phyloP scores from a whole-genome alignment of 2,888 invertebrate species.

The Zhengitettix transpicula region DNA sequence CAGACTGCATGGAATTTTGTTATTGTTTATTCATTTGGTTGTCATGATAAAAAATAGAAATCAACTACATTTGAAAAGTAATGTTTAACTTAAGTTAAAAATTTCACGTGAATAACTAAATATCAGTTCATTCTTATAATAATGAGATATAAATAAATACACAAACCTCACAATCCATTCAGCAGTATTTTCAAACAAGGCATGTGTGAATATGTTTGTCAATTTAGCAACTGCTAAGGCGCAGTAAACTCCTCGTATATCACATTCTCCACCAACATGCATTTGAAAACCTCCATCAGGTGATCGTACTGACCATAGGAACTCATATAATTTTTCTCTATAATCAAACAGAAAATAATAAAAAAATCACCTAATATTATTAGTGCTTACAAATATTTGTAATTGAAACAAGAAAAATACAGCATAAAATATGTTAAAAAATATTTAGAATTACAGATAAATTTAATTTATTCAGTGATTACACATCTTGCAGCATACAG shows the following conservation, averaged over 20 bases:
- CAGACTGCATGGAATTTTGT: too few species aligned
- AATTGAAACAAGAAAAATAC: too few species aligned
- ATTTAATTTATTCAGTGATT: too few species aligned
- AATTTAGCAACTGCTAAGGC: conserved; percentile 80
- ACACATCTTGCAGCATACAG: too few species aligned
- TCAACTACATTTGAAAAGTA: too few species aligned
- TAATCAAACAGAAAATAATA: conserved; percentile 11
- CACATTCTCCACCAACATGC: conserved; percentile 84
- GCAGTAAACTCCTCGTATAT: conserved; percentile 94
- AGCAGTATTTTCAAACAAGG: conserved; percentile 69
- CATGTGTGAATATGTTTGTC: conserved; percentile 57
- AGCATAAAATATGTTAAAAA: too few species aligned
- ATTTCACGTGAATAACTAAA: too few species aligned
- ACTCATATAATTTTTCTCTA: conserved; percentile 51
- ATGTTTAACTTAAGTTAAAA: too few species aligned
- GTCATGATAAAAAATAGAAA: too few species aligned
- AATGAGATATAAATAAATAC: neutral
- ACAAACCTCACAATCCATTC: conserved; percentile 70
- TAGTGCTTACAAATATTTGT: neutral
- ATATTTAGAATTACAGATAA: too few species aligned
- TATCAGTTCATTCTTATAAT: too few species aligned
- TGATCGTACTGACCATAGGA: conserved; percentile 59
- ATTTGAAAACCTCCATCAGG: conserved; percentile 82
- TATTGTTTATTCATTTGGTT: too few species aligned
- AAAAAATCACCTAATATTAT: neutral